Evolutionary conservation across 2,113 vertebrate species (phyloP), one percentile per base, ranked within the genome.

Genomic region (Hepsetus odoe): DNA sequence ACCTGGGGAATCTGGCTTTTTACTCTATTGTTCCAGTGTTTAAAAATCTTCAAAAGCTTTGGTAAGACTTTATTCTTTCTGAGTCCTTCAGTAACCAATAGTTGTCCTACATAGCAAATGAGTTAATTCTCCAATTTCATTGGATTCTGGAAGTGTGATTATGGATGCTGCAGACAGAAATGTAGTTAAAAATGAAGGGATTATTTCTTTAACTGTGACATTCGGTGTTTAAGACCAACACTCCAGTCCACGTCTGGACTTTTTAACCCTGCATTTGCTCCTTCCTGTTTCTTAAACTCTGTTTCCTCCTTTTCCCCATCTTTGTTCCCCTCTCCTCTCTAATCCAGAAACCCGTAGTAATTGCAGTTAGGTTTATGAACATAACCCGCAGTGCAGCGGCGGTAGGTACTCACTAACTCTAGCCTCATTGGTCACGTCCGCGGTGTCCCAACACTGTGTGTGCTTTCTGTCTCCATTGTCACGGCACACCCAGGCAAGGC

Each of bases 331-430:
- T 92, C 90, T 90, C 92, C 94, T 92, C 94, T 79, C 93, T 88
- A 94, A 95, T 94, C 92, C 92, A 98, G 96, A 98, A 95, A 91
- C 95, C 95, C 20, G 94, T 97, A 94, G 92, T 97, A 95, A 97
- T 97, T 94, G 95, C 95, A 83, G 94, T 98, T 96, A 96, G 95
- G 92, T 98, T 98, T 95, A 94, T 96, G 95, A 96, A 93, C 95
- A 95, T 97, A 94, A 93, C 90, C 90, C 95, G 93, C 94, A 95
- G 76, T 86, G 93, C 93, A 84, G 91, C 93, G 87, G 93, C 93
- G 96, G 96, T 98, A 97, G 95, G 96, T 97, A 97, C 95, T 33
- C 75, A 70, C 82, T 82, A 18, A 68, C 81, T 79, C 30, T 64
- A 79, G 81, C 85, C 18, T 80, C 84, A 84, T 55, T 74, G 69